Conservation (phyloP, 2,797 vertebrate species). For the Alouatta caraya region DNA sequence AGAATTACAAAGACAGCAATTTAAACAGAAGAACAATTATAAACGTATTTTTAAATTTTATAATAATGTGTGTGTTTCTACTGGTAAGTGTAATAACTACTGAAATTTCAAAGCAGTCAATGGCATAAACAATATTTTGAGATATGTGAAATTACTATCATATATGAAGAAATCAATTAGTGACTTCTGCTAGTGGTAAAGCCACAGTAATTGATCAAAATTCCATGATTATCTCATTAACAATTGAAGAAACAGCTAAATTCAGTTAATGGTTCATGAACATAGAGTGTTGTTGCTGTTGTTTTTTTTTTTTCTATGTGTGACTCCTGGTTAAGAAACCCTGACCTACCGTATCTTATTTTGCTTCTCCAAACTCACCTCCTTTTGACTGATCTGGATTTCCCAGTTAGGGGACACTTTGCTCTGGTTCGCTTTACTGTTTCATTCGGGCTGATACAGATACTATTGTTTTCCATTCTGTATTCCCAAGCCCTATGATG, state of each 20-base stretch:
- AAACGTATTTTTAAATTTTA: background rate
- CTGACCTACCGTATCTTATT: accelerated
- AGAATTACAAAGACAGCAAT: background rate
- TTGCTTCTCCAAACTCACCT: background rate
- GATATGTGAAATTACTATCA: background rate
- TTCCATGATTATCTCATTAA: background rate
- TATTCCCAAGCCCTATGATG: background rate
- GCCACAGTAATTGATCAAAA: background rate
- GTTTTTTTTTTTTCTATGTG: background rate
- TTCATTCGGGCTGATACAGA: background rate
- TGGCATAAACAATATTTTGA: background rate
- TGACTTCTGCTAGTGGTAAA: background rate
- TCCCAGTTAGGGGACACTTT: background rate
- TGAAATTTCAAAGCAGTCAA: background rate
- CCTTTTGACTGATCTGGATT: background rate
- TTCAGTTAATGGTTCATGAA: background rate
- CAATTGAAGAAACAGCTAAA: background rate
- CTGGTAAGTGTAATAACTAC: background rate
- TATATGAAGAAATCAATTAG: background rate
- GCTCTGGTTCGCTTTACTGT: accelerated
- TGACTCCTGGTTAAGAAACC: background rate
- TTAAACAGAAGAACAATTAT: background rate
- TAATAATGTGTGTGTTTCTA: background rate
- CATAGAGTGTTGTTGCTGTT: background rate
- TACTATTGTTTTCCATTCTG: background rate